Percentiles rank a stretch among this genome's conserved stretches.
Conservation (phyloP, 2,113 vertebrate species). For the Protobothrops flavoviridis region DNA sequence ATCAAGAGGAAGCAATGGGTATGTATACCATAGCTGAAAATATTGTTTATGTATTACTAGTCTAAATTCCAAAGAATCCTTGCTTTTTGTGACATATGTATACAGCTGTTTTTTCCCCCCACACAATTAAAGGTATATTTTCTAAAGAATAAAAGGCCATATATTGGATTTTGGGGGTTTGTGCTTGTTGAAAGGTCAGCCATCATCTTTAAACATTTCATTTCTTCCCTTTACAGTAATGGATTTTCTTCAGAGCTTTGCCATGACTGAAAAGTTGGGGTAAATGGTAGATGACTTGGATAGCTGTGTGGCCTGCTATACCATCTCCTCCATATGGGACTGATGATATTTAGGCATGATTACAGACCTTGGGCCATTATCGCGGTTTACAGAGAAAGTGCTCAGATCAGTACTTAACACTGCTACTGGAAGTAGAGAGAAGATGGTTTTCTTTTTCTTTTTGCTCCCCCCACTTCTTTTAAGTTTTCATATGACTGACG, state of each 20-base stretch:
- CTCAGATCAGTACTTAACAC: not conserved
- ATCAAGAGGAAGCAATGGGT: too few relatives aligned
- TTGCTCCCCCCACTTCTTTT: not conserved
- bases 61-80: not conserved
- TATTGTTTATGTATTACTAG: not conserved
- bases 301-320: not conserved
- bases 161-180: not conserved
- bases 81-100: not conserved
- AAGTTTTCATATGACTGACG: not conserved
- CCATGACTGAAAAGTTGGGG: not conserved
- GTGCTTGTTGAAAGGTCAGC: accelerated
- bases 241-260: not conserved
- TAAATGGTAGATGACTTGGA: accelerated
- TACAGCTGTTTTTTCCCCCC: not conserved
- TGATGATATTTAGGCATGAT: not conserved
- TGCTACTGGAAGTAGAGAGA: conserved; percentile 29
- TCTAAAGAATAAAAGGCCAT: accelerated
- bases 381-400: not conserved
- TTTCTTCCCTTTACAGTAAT: not conserved
- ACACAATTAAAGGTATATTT: not conserved
- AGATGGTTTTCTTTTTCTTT: not conserved
- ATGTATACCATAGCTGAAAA: not conserved
- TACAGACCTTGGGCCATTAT: conserved; percentile 26
- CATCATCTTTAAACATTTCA: not conserved
- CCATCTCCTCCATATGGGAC: conserved; percentile 6